phyloP scores from a whole-genome alignment of 2,797 vertebrate genomes.

The Gallinago solitaria region DNA sequence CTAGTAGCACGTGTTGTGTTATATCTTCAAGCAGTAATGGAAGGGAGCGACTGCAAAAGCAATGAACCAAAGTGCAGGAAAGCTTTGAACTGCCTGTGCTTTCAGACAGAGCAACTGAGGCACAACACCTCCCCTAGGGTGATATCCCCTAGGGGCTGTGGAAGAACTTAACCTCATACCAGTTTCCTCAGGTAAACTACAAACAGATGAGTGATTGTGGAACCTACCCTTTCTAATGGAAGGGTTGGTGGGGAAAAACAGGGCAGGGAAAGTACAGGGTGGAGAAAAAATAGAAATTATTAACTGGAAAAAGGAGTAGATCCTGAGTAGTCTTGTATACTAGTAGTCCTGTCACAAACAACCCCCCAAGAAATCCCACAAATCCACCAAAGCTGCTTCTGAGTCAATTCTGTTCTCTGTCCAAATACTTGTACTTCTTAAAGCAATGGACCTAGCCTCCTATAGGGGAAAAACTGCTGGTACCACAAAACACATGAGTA shows the following conservation, averaged over 20 bases:
- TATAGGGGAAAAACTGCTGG: not conserved
- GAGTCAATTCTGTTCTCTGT: not conserved
- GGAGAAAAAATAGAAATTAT: not conserved
- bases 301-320: not conserved
- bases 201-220: not conserved
- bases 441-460: not conserved
- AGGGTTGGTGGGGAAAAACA: not conserved
- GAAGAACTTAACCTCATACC: not conserved
- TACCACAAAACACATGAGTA: not conserved
- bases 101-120: not conserved
- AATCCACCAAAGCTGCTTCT: not conserved
- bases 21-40: not conserved
- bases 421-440: not conserved
- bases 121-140: not conserved
- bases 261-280: not conserved
- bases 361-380: accelerated
- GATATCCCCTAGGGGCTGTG: not conserved
- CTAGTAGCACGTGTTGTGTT: not conserved
- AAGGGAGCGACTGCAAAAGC: not conserved
- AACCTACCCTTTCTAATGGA: not conserved
- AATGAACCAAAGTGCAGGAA: not conserved
- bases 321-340: not conserved
- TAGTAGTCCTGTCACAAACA: not conserved
- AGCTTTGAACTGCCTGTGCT: not conserved
- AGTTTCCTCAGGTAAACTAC: not conserved